A percentile compares a stretch with the other conserved stretches of the same genome.
phyloP scores from a whole-genome alignment of 1,140 invertebrate genomes.

The Drosophila equinoxialis region DNA sequence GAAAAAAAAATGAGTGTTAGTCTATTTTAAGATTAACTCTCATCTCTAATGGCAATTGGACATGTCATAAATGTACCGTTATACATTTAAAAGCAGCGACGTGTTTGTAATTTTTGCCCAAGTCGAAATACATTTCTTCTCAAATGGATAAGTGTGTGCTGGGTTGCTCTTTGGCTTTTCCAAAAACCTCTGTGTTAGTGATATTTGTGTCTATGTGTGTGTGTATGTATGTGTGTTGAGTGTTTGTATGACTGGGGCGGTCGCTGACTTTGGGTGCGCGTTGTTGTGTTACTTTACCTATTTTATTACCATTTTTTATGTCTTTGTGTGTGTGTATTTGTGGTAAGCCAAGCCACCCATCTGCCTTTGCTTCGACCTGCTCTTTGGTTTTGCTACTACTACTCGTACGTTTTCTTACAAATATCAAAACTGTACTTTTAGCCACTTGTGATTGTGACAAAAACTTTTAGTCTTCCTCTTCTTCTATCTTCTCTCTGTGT shows the following conservation, averaged over 20 bases:
- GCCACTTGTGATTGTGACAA: slow-evolving; percentile 39
- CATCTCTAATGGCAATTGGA: slow-evolving; percentile 56
- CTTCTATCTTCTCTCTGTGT: slow-evolving; percentile 39
- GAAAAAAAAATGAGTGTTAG: background rate
- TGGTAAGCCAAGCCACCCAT: slow-evolving; percentile 31
- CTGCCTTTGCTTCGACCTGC: slow-evolving; percentile 43
- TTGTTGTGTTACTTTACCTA: slow-evolving; percentile 60
- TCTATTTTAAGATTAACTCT: background rate
- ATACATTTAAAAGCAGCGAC: slow-evolving; percentile 66
- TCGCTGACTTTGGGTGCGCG: slow-evolving; percentile 31
- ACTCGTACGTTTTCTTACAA: slow-evolving; percentile 40
- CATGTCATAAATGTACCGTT: slow-evolving; percentile 72
- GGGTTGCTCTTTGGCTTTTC: slow-evolving; percentile 47
- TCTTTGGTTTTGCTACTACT: slow-evolving; percentile 12
- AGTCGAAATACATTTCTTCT: slow-evolving; percentile 3
- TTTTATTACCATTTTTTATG: slow-evolving; percentile 61
- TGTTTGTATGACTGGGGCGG: slow-evolving; percentile 41
- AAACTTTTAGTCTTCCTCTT: slow-evolving; percentile 1
- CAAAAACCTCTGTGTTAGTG: slow-evolving; percentile 22
- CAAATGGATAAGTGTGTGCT: slow-evolving; percentile 31
- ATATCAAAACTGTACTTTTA: slow-evolving; percentile 35
- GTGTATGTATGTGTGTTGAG: slow-evolving; percentile 30
- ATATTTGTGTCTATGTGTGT: slow-evolving; percentile 8
- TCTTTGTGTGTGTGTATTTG: slow-evolving; percentile 39
- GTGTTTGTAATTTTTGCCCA: slow-evolving; percentile 62